phyloP scores from a whole-genome alignment of 2,113 vertebrate genomes.

The Semnornis frantzii region DNA sequence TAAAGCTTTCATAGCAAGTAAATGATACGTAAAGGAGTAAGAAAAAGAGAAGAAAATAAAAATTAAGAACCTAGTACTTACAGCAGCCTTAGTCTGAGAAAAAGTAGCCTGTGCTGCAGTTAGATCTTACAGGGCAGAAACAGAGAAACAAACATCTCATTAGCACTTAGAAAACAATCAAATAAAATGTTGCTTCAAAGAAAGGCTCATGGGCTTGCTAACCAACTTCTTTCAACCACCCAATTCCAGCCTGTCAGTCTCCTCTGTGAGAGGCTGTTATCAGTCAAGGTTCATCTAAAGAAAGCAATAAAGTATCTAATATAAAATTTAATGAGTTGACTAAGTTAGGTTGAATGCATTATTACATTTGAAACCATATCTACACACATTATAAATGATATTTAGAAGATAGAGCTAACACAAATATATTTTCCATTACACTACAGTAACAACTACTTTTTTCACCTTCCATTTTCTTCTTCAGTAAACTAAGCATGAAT shows the following conservation, averaged over 20 bases:
- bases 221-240: neutral
- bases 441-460: neutral
- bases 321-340: neutral
- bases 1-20: neutral
- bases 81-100: constrained; percentile 90
- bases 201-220: neutral
- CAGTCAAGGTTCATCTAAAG: neutral
- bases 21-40: neutral
- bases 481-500: neutral
- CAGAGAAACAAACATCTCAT: constrained; percentile 20
- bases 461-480: neutral
- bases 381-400: neutral
- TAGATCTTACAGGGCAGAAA: constrained; percentile 74
- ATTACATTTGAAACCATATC: neutral
- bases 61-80: constrained; percentile 77
- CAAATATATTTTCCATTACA: neutral
- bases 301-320: neutral
- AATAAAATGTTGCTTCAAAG: neutral
- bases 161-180: constrained; percentile 14
- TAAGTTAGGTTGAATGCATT: neutral
- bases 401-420: neutral
- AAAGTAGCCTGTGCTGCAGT: constrained; percentile 84
- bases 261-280: neutral
- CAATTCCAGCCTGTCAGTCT: neutral
- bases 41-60: neutral